Base-by-base conservation (phyloP, 2,797 vertebrate species). In the Carapus acus region DNA sequence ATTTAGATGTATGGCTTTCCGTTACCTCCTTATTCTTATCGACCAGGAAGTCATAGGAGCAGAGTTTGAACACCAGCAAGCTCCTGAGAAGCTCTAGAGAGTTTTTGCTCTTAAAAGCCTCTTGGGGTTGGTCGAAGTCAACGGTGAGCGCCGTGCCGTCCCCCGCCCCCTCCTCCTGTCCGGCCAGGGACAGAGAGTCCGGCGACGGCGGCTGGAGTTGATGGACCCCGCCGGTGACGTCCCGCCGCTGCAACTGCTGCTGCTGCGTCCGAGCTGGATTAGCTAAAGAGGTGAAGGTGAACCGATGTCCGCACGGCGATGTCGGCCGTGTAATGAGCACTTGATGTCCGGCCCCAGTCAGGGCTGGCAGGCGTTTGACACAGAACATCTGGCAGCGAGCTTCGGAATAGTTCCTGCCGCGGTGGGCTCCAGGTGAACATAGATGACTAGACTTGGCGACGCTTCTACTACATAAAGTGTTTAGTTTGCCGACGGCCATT, bases 31-130 rank as follows among this genome's bases (percentile, higher is more conserved):
- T 81, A 55, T 91, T 90, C 59, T 76, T 88, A 51, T 89, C 86
- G 65, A 94, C 90, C 74, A 95, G 78, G 64, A 88, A 48, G 55
- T 87, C 88, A 61, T 88, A 83, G 1, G 91, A 83, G 77, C 93
- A 96, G n/a, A 97, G 86, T 71, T 92, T 88, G 55, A 94, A 84
- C 66, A 96, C 93, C 64, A 94, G 11, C 69, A 95, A 73, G 66
- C 88, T 90, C 43, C 94, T 85, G 61, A 87, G 81, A 57, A 96
- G 86, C 82, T 97, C 91, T 33, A 87, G 66, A 19, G 73, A 92
- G 76, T 80, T 83, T 83, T 93, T 94, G 85, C 93, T 96, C 50
- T 86, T 91, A 60, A 90, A 94, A 1, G 92, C 93, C 65, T 91
- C 91, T 47, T 47, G 83, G 2, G 88, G 61, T 73, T 90, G 86